A percentile compares a stretch with the other conserved stretches of the same genome.
phyloP scores from a whole-genome alignment of 2,113 vertebrate genomes.

The Stictonetta naevosa region DNA sequence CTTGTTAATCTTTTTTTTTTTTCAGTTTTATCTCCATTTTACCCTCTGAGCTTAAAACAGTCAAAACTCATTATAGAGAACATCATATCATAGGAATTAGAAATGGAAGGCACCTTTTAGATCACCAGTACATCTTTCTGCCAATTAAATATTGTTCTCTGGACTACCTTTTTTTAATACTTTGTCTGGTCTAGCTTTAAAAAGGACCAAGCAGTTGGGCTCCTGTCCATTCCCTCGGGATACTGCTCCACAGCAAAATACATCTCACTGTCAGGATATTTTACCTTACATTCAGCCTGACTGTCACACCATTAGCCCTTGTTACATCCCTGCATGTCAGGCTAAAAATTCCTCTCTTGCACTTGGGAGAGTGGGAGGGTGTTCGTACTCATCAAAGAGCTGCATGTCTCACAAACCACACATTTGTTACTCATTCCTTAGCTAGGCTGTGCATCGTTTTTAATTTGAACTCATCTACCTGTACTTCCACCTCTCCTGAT shows the following conservation, averaged over 20 bases:
- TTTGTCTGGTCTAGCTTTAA: neutral
- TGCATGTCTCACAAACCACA: conserved; percentile 42
- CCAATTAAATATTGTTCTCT: neutral
- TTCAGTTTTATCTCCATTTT: neutral
- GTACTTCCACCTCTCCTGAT: neutral
- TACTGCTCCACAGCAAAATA: neutral
- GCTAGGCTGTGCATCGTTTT: neutral
- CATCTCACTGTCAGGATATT: conserved; percentile 21
- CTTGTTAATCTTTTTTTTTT: neutral
- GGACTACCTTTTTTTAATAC: neutral
- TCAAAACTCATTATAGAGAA: neutral
- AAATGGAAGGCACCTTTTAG: neutral
- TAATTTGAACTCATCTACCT: conserved; percentile 12
- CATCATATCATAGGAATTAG: neutral
- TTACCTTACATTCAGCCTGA: conserved; percentile 14
- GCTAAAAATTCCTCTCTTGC: neutral
- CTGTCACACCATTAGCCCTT: conserved; percentile 49
- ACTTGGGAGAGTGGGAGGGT: conserved; percentile 48
- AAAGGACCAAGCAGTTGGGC: conserved; percentile 12
- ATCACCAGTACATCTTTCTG: neutral
- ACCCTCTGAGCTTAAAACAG: neutral
- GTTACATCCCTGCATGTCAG: neutral
- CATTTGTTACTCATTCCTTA: conserved; percentile 51
- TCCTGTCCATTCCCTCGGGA: neutral
- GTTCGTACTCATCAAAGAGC: conserved; percentile 1